These are phyloP conservation scores for Orientallactaga bullata DNA, from an alignment of 2,113 vertebrate species.

Conservation along the genomic window DNA sequence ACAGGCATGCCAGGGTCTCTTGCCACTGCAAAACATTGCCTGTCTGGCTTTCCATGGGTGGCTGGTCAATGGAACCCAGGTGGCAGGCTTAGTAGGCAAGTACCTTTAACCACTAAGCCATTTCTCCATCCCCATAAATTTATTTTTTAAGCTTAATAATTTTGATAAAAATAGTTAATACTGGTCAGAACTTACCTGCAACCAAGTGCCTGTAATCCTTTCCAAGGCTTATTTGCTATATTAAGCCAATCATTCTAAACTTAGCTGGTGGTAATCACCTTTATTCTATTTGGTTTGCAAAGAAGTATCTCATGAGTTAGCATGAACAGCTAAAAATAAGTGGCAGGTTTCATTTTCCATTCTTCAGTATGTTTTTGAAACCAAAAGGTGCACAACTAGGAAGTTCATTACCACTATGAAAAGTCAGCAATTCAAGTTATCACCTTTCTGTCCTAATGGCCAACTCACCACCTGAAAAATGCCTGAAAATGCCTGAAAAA, in stretches of 20 bases:
- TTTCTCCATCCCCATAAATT: too few relatives aligned
- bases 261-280: constrained; percentile 39
- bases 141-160: constrained; percentile 34
- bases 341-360: constrained; percentile 78
- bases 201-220: constrained; percentile 1
- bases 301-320: constrained; percentile 76
- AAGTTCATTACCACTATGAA: constrained; percentile 18
- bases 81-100: too few relatives aligned
- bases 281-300: constrained; percentile 71
- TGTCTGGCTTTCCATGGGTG: too few relatives aligned
- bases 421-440: neutral
- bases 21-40: too few relatives aligned
- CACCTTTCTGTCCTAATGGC: neutral
- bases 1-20: too few relatives aligned
- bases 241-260: constrained; percentile 61
- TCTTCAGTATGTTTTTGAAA: constrained; percentile 71
- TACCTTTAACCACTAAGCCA: neutral
- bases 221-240: constrained; percentile 6
- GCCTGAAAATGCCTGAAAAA: too few relatives aligned
- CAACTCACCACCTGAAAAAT: neutral
- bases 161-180: constrained; percentile 59
- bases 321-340: constrained; percentile 78
- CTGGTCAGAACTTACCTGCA: constrained; percentile 15
- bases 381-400: constrained; percentile 63
- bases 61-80: too few relatives aligned